These are phyloP conservation scores for Neelides folsomi DNA, from an alignment of 2,888 invertebrate genomes.

Conservation along the genomic window DNA sequence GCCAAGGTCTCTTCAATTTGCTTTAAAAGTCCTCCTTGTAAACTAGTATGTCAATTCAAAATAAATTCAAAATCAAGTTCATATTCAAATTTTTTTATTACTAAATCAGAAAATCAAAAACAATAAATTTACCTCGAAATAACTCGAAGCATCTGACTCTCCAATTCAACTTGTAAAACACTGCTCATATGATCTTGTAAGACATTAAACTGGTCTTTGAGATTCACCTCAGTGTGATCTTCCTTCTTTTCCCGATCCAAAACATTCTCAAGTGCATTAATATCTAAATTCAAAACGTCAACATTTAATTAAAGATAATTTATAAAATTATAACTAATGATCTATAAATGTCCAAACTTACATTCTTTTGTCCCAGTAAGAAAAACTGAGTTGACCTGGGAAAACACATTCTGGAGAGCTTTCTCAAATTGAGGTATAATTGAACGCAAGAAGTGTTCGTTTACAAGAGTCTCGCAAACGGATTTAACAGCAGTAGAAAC, in stretches of 20 bases:
- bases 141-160: slow-evolving; percentile 25
- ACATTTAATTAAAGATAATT: not conserved
- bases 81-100: no score
- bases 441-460: slow-evolving; percentile 59
- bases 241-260: slow-evolving; percentile 17
- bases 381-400: slow-evolving; percentile 78
- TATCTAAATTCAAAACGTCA: slow-evolving; percentile 19
- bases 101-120: no score
- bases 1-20: slow-evolving; percentile 39
- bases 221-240: slow-evolving; percentile 20
- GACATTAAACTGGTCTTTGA: slow-evolving; percentile 17
- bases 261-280: slow-evolving; percentile 15
- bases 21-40: slow-evolving; percentile 36
- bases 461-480: slow-evolving; percentile 60
- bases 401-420: slow-evolving; percentile 70
- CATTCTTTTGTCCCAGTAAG: slow-evolving; percentile 79
- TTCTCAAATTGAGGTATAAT: slow-evolving; percentile 77
- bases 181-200: slow-evolving; percentile 28
- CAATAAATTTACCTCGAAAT: slow-evolving; percentile 20
- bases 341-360: no score
- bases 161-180: slow-evolving; percentile 26
- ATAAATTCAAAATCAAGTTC: not conserved
- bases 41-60: slow-evolving; percentile 28
- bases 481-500: slow-evolving; percentile 57
- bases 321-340: not conserved